Evolutionary conservation across 2,888 invertebrate genomes (phyloP), one percentile per base, ranked within the genome.

Genomic region (Latheticus oryzae): DNA sequence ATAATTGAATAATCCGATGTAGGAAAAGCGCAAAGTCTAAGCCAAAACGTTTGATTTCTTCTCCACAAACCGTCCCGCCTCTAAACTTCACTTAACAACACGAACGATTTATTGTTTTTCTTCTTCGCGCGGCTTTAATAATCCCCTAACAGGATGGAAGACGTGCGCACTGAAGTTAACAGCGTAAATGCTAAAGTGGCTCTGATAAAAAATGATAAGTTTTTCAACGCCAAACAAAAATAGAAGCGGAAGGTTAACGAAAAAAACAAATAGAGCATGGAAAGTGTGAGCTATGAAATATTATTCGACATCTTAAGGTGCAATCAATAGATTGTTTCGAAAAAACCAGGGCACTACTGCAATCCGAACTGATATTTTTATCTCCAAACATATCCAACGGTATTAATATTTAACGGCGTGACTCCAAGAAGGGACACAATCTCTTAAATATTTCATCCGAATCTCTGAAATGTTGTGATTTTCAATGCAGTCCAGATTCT

Each of bases 1-100:
- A 73, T 73, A 75, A 75, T 75, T 75, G 72, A 73, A 74, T 73
- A 71, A 74, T 69, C 69, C 64, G 54, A 60, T 64, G 61, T 60
- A 47, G 55, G 58, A 53, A 63, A 61, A 63, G 51, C 53, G 54
- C 62, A 56, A 45, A 57, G 51, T 51, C 32, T 13, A 35, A 40
- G 21, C 38, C 33, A 38, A 52, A 45, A 52, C 48, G 47, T 40
- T 55, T 55, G 47, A 48, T 48, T 48, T 55, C 48, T 48, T 38
- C 13, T 28, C 38, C 11, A 28, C 9, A 15, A 52, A 52, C 23
- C 12, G 15, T 38, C 26, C 9, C 12, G 19, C n/a, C 30, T 7
- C 40, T 42, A 40, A 52, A 52, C 42, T 53, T 35, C 43, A 53
- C 43, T 56, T 56, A 56, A 48, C 38, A 50, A 19, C 47, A 23